Evolutionary conservation across 2,113 vertebrate species (phyloP).

Genomic region (Telmatochromis bifrenatus): DNA sequence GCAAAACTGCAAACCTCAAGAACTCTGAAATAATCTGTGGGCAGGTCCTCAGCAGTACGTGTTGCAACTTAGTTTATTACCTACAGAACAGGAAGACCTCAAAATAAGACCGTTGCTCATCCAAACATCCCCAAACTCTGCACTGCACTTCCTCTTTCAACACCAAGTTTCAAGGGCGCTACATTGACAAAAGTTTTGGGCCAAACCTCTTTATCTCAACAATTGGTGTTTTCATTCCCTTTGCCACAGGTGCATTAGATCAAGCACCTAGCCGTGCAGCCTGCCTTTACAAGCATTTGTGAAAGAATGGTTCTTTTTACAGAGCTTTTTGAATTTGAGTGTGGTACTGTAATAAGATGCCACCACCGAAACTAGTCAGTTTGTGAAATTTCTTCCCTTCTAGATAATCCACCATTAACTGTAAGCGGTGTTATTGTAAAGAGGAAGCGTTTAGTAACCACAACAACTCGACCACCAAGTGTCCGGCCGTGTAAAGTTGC

Average conservation of each 20-base stretch:
- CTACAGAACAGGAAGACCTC: background rate
- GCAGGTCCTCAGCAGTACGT: background rate
- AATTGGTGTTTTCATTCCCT: background rate
- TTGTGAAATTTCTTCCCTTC: background rate
- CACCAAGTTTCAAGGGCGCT: background rate
- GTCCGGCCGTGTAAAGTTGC: background rate
- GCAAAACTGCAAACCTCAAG: background rate
- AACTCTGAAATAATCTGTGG: background rate
- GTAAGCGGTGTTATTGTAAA: background rate
- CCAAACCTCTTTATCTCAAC: background rate
- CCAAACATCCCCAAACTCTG: background rate
- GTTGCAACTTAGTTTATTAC: background rate
- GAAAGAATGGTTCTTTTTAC: background rate
- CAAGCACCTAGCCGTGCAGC: background rate
- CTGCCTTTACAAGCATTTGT: background rate
- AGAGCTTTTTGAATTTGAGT: background rate
- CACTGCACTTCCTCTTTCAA: background rate
- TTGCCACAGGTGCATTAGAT: background rate
- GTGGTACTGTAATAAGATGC: background rate
- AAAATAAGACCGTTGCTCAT: background rate
- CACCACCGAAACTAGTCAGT: background rate
- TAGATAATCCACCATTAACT: background rate
- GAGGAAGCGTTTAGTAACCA: background rate
- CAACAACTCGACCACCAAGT: background rate
- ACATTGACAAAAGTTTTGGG: background rate